Base-by-base conservation (phyloP, 2,888 invertebrate species). In the Mermis nigrescens region DNA sequence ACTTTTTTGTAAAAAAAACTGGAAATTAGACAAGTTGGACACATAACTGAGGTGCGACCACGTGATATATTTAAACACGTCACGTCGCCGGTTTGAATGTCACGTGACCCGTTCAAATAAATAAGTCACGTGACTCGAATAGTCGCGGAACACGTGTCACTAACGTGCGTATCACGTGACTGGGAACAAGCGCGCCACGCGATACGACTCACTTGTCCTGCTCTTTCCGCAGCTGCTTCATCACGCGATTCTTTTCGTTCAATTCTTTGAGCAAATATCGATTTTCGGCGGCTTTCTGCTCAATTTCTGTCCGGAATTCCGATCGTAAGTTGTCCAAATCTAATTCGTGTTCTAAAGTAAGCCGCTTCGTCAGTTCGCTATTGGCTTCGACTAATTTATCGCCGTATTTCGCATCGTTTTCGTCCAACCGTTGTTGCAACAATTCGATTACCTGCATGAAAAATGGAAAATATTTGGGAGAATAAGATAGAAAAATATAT, bases 261-360 rank as follows among this genome's bases (percentile, higher is more conserved):
- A 38, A 38, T 38, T 38, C 38, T 12, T 7, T 38, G 12, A 38
- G 19, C 19, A 38, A 38, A 38, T 38, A 19, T 12, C 38, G 38
- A 38, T 38, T 38, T 38, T 38, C 38, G 38, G 7, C 19, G 19
- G 7, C 38, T 38, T 38, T 38, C 38, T 7, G 12, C 12, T 38
- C 38, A 7, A 38, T 12, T 38, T 38, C 12, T 19, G 38, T 38
- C 19, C 19, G 24, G n/a, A 26, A 54, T 12, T 27, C 28, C 27
- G 15, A 7, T 29, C 38, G 15, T n/a, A 32, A 19, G 4, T n/a
- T 27, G 28, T 58, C 58, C 58, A 58, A 19, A 31, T 51, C 31
- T 32, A 58, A 38, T 53, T 58, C 58, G n/a, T 58, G 32, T 4
- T 58, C 58, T 28, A 58, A 52, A 3, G 58, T 58, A 51, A 58